Evolutionary conservation across 2,888 invertebrate genomes (phyloP), one percentile per base, ranked within the genome.

Genomic region (Platypus cylindrus): DNA sequence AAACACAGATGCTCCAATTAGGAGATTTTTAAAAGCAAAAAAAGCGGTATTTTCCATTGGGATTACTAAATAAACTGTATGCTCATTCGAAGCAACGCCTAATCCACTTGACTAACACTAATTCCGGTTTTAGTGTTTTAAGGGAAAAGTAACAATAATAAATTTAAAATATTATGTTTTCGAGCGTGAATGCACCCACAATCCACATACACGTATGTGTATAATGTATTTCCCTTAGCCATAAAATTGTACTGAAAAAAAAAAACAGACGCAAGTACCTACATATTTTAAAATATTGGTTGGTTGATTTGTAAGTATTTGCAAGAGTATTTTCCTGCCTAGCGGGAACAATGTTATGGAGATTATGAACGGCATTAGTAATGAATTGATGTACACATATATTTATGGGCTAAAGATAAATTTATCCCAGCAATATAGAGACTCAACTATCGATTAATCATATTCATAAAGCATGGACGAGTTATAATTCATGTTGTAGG

Each of bases 61-160:
- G 27, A 27, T 27, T 27, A 27, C 5, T 14, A 7, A 7, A 27
- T 27, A 16, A 13, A 27, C 13, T 27, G 14, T 8, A 27, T 15
- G 9, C 27, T 15, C 9, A 7, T 16, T 27, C 5, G 15, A 30
- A 9, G 30, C 20, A 30, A 17, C 13, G 20, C 17, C 15, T 36
- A 33, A 24, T 17, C 18, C 24, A 28, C 23, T 32, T 37, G 32
- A 37, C 29, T 33, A 28, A 37, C 23, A 33, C 28, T 33, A 37
- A 37, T 33, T 17, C 37, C 24, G n/a, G 24, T 37, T 37, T 33
- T 37, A 33, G 29, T 33, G 17, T 33, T 37, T n/a, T 37, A 36
- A 36, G 32, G 27, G 32, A 32, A 27, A 36, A 16, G 25, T 16
- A 32, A 32, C 28, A 32, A 23, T 32, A 32, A 37, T 32, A 16